Base-by-base conservation (phyloP, 2,113 vertebrate genomes). In the Taurulus bubalis region DNA sequence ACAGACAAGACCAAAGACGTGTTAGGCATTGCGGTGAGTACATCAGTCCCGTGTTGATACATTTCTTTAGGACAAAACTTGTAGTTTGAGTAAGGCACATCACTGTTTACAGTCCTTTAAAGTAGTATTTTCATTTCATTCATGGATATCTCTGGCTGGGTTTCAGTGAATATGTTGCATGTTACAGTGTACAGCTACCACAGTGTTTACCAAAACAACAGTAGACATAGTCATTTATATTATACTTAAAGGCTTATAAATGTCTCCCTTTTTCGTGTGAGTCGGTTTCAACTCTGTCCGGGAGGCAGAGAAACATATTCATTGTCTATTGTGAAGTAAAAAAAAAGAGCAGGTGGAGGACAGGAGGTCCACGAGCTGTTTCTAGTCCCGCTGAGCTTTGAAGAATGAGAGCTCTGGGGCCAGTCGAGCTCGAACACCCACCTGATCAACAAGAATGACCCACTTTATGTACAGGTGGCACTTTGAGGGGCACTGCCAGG, bases 221-320 rank as follows among this genome's bases (percentile, higher is more conserved):
- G 72, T 42, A 80, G 56, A 24, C 58, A 32, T 8, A 10, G 53
- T 86, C 3, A 78, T 90, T 78, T 79, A 90, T 72, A 89, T 85
- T 22, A 68, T 83, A 86, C 58, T 62, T 71, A 32, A 82, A 83
- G 59, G 51, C 65, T 75, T 59, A 55, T 51, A 80, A 88, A 63
- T 83, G 85, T 89, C 90, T 93, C 91, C 92, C 91, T 95, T 93
- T 94, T 91, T 91, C 51, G 75, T 69, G 55, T 55, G 70, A 85
- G 82, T 91, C 80, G 80, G 77, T 77, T 77, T 87, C 77, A 60
- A 83, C 83, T 87, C 69, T 85, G 51, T 82, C 68, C 6, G 84
- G 79, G 86, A 90, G 82, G 79, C 89, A 87, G 80, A 84, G 77
- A 69, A 79, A 66, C 15, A 51, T 51, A 34, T 28, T 32, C 24